Evolutionary conservation across 2,113 vertebrate species (phyloP), one percentile per base, ranked within the genome.

Genomic region (Probosciger aterrimus): DNA sequence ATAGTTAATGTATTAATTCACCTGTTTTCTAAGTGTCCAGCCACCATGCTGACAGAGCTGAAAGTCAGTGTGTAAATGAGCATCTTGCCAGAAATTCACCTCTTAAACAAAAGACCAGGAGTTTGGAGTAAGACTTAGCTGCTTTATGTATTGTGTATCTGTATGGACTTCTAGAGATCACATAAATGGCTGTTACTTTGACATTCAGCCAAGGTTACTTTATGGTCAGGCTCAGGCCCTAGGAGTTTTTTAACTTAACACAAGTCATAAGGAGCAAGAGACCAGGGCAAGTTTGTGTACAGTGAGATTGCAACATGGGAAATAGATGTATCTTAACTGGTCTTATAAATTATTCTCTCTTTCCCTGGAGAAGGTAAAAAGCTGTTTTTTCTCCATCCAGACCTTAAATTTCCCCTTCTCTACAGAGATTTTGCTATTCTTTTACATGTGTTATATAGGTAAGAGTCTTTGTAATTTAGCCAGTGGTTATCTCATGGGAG

Each of bases 401-500:
- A 62, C 55, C 37, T 93, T 93, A 88, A 41, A 53, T 92, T 94
- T 93, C 90, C 19, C 19, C 23, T 57, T 63, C 63, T 82, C 8
- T 67, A 50, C 31, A 67, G 59, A 92, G 81, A 80, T 79, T 25
- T 64, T 5, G 4, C 22, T 76, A 19, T 55, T 92, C 35, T 73
- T 85, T 81, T 67, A 76, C 30, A 14, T 47, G 27, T 44, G 22
- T 80, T 90, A 53, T 57, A 25, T 85, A 74, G 28, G 63, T 88
- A 93, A 80, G 63, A 93, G 90, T 57, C 44, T 46, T 82, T 14
- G n/a, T 90, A 74, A 80, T 83, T 90, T 86, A 94, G 53, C 55
- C 25, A 80, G 68, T 59, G 78, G 65, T 84, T 94, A 85, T 64
- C 75, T 94, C 71, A 59, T 30, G 82, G 85, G 85, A 93, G 37